These are phyloP conservation scores for Esperia sulphurella DNA, from an alignment of 2,888 invertebrate species.

Conservation along the genomic window DNA sequence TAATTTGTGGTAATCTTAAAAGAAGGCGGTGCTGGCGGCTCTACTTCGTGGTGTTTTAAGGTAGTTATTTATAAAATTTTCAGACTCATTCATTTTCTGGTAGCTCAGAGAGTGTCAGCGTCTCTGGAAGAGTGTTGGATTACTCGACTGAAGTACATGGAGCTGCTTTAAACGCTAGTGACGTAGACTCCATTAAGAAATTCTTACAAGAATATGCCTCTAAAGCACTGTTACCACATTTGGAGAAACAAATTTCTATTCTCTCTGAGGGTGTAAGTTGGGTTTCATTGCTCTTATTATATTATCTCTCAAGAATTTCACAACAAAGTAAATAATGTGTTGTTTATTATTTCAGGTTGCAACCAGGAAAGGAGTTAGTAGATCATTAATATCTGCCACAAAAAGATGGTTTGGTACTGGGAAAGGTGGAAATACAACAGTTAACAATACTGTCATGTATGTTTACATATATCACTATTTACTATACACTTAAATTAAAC, in stretches of 20 bases:
- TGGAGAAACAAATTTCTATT: slow-evolving; percentile 91
- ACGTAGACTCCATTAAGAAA: slow-evolving; percentile 90
- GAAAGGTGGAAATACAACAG: slow-evolving; percentile 87
- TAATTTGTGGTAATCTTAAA: background rate
- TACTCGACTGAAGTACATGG: slow-evolving; percentile 82
- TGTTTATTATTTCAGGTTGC: slow-evolving; percentile 76
- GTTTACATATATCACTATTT: slow-evolving; percentile 34
- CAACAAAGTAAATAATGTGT: background rate
- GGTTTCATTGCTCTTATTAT: background rate
- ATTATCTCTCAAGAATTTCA: slow-evolving; percentile 1
- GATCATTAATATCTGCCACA: slow-evolving; percentile 95
- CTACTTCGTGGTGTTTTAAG: background rate
- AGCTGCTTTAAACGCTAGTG: slow-evolving; percentile 86
- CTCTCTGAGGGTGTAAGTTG: slow-evolving; percentile 85
- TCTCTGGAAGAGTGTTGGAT: slow-evolving; percentile 68
- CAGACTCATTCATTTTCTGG: slow-evolving; percentile 74
- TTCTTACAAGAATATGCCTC: slow-evolving; percentile 93
- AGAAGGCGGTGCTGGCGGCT: too few relatives aligned
- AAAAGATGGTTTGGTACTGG: slow-evolving; percentile 97
- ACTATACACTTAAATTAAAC: background rate
- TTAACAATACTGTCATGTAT: slow-evolving; percentile 91
- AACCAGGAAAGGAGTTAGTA: slow-evolving; percentile 94
- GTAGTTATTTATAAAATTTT: slow-evolving; percentile 22
- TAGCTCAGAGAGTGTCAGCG: slow-evolving; percentile 81
- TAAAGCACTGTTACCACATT: slow-evolving; percentile 92